Evolutionary conservation across 2,888 invertebrate genomes (phyloP), one percentile per base, ranked within the genome.

Genomic region (Apodemia duryi): DNA sequence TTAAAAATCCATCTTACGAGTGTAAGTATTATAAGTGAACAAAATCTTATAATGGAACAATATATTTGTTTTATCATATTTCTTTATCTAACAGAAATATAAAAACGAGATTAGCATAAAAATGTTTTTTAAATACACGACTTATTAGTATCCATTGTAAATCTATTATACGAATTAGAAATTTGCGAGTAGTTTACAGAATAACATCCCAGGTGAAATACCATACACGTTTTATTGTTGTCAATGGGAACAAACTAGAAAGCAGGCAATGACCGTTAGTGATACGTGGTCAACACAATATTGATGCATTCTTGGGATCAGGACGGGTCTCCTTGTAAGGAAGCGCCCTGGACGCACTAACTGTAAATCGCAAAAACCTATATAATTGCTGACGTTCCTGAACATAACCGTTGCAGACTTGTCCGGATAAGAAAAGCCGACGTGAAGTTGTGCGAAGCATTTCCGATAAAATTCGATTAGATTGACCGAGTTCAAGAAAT

Each of bases 301-400:
- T 82, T 81, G 86, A 81, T 76, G 81, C 87, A 86, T 88, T 84
- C 88, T 84, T 75, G 73, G 65, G 68, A 74, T 70, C 81, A 70
- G 77, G 81, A 79, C 83, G 69, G 77, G 78, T 84, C 79, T 81
- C 88, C 88, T 78, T 88, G 75, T 86, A 88, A 72, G 88, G 88
- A 77, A 82, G 74, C 74, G 78, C 78, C 82, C 83, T 82, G 85
- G 81, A 81, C 80, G 74, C 75, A 71, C 78, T 87, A 88, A 86
- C 87, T 82, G 88, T 86, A 85, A 74, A 77, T 74, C 72, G 72
- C 49, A 62, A 62, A 62, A 62, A 62, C 62, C 29, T 54, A 54
- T 54, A 11, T 54, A 29, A 54, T 54, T 54, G 54, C 28, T 54
- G 54, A 54, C 54, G 54, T 54, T 3, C 54, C 29, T 28, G 54